These are phyloP conservation scores for Lasioglossum morio DNA, from an alignment of 2,888 invertebrate genomes.

Conservation along the genomic window DNA sequence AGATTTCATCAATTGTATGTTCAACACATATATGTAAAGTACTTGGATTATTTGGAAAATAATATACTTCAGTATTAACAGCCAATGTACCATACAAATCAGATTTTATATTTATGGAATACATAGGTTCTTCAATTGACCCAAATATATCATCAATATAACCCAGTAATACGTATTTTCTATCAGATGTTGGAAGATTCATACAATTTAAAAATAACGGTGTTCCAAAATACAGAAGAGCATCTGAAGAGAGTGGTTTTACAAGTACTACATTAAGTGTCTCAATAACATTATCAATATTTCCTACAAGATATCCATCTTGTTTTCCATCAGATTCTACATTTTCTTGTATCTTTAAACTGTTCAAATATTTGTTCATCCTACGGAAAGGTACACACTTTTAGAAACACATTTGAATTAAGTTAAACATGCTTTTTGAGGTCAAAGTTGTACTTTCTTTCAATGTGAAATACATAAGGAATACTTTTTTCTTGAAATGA, in stretches of 20 bases:
- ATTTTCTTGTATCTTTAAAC: conserved; percentile 27
- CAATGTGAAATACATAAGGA: not conserved
- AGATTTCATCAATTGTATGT: conserved; percentile 11
- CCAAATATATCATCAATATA: conserved; percentile 67
- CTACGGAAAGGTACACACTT: conserved; percentile 13
- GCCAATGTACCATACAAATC: conserved; percentile 14
- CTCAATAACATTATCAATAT: conserved; percentile 50
- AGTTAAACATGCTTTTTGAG: not conserved
- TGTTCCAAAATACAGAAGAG: conserved; percentile 59
- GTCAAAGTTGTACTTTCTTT: not conserved
- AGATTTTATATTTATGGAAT: conserved; percentile 39
- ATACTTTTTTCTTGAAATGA: not conserved
- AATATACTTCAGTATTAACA: conserved; percentile 51
- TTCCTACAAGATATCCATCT: conserved; percentile 39
- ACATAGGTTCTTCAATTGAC: conserved; percentile 59
- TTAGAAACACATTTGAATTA: not conserved
- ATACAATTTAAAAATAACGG: conserved; percentile 50
- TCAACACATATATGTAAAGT: conserved; percentile 52
- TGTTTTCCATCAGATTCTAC: not conserved
- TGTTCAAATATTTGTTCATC: conserved; percentile 26
- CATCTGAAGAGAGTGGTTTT: conserved; percentile 40
- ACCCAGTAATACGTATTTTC: conserved; percentile 50
- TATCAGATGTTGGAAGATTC: not conserved
- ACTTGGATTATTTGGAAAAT: conserved; percentile 44
- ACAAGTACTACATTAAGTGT: conserved; percentile 44